Evolutionary conservation across 1,140 invertebrate genomes (phyloP).

Genomic region (Steinernema feltiae): DNA sequence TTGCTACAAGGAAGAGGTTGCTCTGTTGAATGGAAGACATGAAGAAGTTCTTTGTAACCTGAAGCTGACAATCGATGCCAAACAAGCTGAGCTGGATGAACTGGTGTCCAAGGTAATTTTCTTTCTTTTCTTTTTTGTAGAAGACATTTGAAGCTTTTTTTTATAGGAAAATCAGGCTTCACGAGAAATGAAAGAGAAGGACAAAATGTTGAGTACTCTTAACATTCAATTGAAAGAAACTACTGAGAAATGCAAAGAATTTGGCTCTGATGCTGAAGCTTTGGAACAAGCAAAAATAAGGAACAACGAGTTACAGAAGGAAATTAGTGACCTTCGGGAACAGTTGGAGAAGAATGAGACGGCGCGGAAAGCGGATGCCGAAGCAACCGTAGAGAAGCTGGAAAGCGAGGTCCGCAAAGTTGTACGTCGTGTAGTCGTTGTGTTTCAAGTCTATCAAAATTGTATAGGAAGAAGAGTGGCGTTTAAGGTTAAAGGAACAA

Average conservation of each 20-base stretch:
- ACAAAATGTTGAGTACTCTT: no score
- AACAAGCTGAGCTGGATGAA: neutral
- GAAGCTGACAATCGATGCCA: neutral
- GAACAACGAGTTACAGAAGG: neutral
- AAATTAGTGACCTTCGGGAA: neutral
- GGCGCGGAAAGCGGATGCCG: neutral
- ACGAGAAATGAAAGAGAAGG: no score
- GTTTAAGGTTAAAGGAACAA: neutral
- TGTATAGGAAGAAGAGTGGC: neutral
- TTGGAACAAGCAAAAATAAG: slow-evolving; percentile 5
- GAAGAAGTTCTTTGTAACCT: neutral
- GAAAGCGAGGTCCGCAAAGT: neutral
- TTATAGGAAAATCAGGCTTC: no score
- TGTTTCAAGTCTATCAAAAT: neutral
- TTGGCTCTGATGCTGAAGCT: no score
- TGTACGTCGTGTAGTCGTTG: neutral
- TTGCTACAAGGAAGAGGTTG: neutral
- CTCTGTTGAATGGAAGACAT: neutral
- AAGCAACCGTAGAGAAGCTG: neutral
- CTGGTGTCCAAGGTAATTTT: no score
- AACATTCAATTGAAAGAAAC: no score
- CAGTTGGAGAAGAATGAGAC: neutral
- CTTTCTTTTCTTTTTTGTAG: no score
- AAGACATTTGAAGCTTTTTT: no score
- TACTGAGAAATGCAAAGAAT: no score